A percentile compares a stretch with the other conserved stretches of the same genome.
These are phyloP conservation scores for Drosophila demipolita DNA, from an alignment of 2,888 invertebrate genomes.

Conservation along the genomic window DNA sequence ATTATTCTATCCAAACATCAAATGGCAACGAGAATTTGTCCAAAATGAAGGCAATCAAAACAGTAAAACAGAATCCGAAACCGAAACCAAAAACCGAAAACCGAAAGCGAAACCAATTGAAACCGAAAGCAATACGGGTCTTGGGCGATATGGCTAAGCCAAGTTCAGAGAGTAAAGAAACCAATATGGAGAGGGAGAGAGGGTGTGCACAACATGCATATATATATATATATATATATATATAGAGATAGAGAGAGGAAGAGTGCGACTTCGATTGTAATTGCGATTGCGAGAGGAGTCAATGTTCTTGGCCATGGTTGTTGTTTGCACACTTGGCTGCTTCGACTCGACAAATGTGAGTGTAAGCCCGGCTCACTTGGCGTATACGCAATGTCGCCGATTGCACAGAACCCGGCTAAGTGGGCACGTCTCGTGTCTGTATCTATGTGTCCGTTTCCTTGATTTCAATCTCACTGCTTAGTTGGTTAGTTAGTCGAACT, in stretches of 20 bases:
- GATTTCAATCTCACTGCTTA: constrained; percentile 63
- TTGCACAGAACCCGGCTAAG: constrained; percentile 56
- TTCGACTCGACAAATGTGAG: constrained; percentile 26
- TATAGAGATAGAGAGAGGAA: constrained; percentile 2
- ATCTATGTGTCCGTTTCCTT: constrained; percentile 64
- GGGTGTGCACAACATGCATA: no score
- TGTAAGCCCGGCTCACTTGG: constrained; percentile 45
- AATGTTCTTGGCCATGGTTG: constrained; percentile 78
- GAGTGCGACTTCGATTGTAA: constrained; percentile 5
- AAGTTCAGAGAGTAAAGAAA: constrained; percentile 63
- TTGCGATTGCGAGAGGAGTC: constrained; percentile 15
- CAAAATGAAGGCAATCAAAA: constrained; percentile 70
- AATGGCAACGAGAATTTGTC: constrained; percentile 40
- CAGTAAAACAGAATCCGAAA: constrained; percentile 20
- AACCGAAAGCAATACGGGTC: constrained; percentile 37
- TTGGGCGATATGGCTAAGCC: constrained; percentile 51
- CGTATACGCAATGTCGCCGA: constrained; percentile 77
- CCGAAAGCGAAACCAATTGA: constrained; percentile 32
- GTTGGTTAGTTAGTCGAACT: constrained; percentile 34
- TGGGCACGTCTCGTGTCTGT: constrained; percentile 40
- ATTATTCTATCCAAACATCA: constrained; percentile 51
- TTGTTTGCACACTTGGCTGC: constrained; percentile 73
- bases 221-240: no score
- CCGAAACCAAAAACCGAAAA: constrained; percentile 35
- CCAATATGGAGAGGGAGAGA: neutral